Percentiles rank a stretch among this genome's conserved stretches.
These are phyloP conservation scores for Epizoanthus scotinus DNA, from an alignment of 92 coral and sea anemone genomes.

Conservation along the genomic window DNA sequence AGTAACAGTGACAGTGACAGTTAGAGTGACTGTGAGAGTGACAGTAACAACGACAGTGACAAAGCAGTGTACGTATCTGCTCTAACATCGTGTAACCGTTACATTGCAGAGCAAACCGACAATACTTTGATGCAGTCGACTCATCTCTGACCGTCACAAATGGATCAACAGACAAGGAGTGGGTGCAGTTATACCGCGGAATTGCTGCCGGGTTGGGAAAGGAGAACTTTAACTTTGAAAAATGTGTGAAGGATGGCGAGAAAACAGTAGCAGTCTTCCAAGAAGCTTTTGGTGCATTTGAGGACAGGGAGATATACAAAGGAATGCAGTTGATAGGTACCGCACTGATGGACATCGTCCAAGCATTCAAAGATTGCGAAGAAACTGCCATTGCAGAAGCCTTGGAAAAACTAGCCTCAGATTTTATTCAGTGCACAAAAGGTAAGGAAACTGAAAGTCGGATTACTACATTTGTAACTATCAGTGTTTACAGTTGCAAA, in stretches of 20 bases:
- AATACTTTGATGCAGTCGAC: slow-evolving; percentile 74
- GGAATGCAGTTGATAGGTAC: slow-evolving; percentile 73
- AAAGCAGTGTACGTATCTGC: too few relatives aligned
- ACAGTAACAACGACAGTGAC: too few relatives aligned
- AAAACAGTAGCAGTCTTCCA: slow-evolving; percentile 73
- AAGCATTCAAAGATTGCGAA: slow-evolving; percentile 74
- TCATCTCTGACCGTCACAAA: slow-evolving; percentile 60
- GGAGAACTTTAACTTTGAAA: slow-evolving; percentile 71
- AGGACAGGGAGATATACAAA: slow-evolving; percentile 58
- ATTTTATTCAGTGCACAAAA: slow-evolving; percentile 66
- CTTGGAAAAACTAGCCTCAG: slow-evolving; percentile 76
- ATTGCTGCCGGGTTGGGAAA: slow-evolving; percentile 79
- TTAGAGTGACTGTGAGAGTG: too few relatives aligned
- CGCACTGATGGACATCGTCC: slow-evolving; percentile 69
- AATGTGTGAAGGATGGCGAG: slow-evolving; percentile 83
- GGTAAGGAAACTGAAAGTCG: slow-evolving; percentile 37
- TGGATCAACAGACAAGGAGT: slow-evolving; percentile 67
- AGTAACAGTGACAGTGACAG: too few relatives aligned
- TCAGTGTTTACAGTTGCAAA: too few relatives aligned
- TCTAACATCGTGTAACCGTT: too few relatives aligned
- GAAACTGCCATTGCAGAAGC: slow-evolving; percentile 81
- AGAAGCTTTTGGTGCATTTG: slow-evolving; percentile 79
- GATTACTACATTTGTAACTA: too few relatives aligned
- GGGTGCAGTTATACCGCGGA: slow-evolving; percentile 84
- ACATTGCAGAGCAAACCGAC: slow-evolving; percentile 51